Evolutionary conservation across 2,888 invertebrate genomes (phyloP), one percentile per base, ranked within the genome.

Genomic region (Rhaphigaster nebulosa): DNA sequence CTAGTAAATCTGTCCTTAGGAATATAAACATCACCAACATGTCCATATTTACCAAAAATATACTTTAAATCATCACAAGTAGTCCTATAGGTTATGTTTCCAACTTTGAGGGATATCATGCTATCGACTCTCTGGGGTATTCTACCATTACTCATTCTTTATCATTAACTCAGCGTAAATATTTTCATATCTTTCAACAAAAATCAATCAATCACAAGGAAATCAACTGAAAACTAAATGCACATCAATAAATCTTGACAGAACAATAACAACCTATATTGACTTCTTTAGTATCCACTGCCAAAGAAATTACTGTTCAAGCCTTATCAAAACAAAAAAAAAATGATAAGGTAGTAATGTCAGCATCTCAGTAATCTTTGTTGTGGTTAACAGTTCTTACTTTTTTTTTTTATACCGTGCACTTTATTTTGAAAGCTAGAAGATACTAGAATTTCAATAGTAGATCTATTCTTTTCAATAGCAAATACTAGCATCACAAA

Each of bases 1-100:
- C 92, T 92, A 29, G 92, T 92, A 91, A 92, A 92, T 91, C 93
- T 92, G 91, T 93, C 93, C 91, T 92, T 93, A 18, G 93, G 93
- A 90, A 93, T 93, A 92, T 93, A 93, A 89, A 93, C 93, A 91
- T 93, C 93, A 84, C 93, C 93, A 87, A 93, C 92, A 84, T 91
- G 91, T 80, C 93, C 93, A 90, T 92, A 93, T 92, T 92, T 92
- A 34, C 92, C 92, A 87, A 93, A 93, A 90, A 93, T 92, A 87
- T 92, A 91, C 87, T 92, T 92, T 60, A 93, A 92, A 92, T 93
- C 93, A 60, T 92, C 92, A 91, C 92, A 92, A 29, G 92, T 93
- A 29, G 93, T 93, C 76, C 93, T 91, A 91, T 93, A 93, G 90
- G 93, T 93, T 87, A 93, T 92, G 91, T 93, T 93, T 56, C 92